Percentiles rank a stretch among this genome's conserved stretches.
phyloP scores from a whole-genome alignment of 2,888 invertebrate species.

The Chorisops tibialis region DNA sequence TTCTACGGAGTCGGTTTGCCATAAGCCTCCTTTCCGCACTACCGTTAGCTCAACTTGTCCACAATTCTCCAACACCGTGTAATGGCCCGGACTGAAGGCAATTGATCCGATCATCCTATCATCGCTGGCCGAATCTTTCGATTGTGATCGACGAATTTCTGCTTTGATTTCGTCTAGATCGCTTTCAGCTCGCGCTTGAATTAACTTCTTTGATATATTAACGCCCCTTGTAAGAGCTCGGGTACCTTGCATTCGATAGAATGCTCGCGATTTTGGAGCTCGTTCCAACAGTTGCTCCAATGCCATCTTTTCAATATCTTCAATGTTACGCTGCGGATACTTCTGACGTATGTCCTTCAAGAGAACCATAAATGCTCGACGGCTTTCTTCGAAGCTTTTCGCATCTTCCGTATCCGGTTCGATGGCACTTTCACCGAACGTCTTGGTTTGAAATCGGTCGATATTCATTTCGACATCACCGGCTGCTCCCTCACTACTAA shows the following conservation, averaged over 20 bases:
- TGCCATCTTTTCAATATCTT: slow-evolving; percentile 90
- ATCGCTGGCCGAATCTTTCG: slow-evolving; percentile 64
- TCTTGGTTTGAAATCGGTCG: slow-evolving; percentile 56
- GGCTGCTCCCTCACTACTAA: slow-evolving; percentile 71
- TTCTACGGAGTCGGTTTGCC: slow-evolving; percentile 76
- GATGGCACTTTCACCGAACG: slow-evolving; percentile 56
- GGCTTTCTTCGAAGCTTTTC: slow-evolving; percentile 84
- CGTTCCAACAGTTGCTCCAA: slow-evolving; percentile 83
- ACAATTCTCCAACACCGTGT: slow-evolving; percentile 98
- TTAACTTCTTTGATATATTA: slow-evolving; percentile 77
- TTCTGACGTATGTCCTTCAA: slow-evolving; percentile 86
- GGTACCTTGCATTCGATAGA: slow-evolving; percentile 94
- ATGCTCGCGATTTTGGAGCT: slow-evolving; percentile 94
- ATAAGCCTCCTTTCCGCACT: slow-evolving; percentile 77
- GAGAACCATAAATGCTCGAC: slow-evolving; percentile 88
- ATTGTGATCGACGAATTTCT: slow-evolving; percentile 66
- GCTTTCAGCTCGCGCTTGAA: slow-evolving; percentile 81
- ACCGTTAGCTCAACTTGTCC: slow-evolving; percentile 93
- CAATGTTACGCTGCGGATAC: slow-evolving; percentile 86
- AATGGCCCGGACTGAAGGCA: slow-evolving; percentile 94
- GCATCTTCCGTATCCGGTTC: slow-evolving; percentile 60
- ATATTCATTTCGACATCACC: slow-evolving; percentile 64
- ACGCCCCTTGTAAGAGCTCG: slow-evolving; percentile 92
- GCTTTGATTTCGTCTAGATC: slow-evolving; percentile 63
- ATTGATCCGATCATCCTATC: slow-evolving; percentile 64